These are phyloP conservation scores for Notocelia uddmanniana DNA, from an alignment of 2,888 invertebrate species.

Conservation along the genomic window DNA sequence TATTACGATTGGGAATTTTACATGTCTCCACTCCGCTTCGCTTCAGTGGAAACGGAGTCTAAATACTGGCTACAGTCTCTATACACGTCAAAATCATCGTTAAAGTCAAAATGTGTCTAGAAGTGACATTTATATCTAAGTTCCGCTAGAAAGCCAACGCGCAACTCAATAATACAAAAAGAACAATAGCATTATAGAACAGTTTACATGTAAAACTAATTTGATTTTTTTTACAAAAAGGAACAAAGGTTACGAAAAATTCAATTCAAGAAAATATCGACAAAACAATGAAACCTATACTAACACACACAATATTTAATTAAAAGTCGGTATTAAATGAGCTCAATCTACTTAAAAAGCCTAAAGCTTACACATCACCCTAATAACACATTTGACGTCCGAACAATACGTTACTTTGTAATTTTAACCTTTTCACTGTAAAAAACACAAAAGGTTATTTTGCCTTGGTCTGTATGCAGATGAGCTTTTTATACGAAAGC, in stretches of 20 bases:
- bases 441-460: conserved; percentile 32
- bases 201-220: no score
- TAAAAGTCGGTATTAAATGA: neutral
- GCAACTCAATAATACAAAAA: no score
- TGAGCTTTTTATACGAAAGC: conserved; percentile 35
- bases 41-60: no score
- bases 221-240: no score
- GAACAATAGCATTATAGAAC: no score
- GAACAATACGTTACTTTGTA: conserved; percentile 33
- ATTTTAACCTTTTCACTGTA: conserved; percentile 31
- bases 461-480: conserved; percentile 33
- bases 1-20: no score
- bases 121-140: no score
- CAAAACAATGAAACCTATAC: neutral
- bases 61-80: no score
- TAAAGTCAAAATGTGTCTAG: no score
- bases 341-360: conserved; percentile 1
- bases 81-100: no score
- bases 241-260: neutral
- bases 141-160: no score
- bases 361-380: neutral
- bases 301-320: neutral
- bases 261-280: neutral
- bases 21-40: no score
- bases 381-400: conserved; percentile 6